Evolutionary conservation across 2,797 vertebrate species (phyloP), one percentile per base, ranked within the genome.

Genomic region (Threskiornis aethiopicus): DNA sequence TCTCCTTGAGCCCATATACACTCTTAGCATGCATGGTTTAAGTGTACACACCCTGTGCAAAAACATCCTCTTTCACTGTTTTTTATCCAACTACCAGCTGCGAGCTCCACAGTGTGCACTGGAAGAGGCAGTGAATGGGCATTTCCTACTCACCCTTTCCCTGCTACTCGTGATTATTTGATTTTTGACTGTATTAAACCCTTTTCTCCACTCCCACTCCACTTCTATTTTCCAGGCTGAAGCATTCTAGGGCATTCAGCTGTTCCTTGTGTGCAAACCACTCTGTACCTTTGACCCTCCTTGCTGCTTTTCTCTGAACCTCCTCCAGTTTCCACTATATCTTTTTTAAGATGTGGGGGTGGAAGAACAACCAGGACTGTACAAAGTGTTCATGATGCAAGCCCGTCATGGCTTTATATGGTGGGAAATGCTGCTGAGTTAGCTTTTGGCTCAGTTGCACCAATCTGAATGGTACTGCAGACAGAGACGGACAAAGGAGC

Each of bases 291-390:
- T 87, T 83, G 59, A 70, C 19, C 21, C 19, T 79, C 33, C 55
- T 79, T 70, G 51, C 13, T 84, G 55, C 31, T 77, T 92, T 94
- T 57, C 59, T 94, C 64, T 93, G 86, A 92, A 90, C 41, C 31
- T 83, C 47, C n/a, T 95, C 64, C 71, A 85, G 13, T 77, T 85
- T 91, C 51, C 75, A 57, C 35, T 79, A 4, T 33, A 47, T 73
- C 51, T 80, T 92, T 94, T 94, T 90, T 11, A 73, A 91, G 71
- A 72, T 70, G 59, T 73, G 64, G 66, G 70, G 17, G 78, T 85
- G 64, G 89, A 93, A 93, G 93, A 89, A 91, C 81, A 94, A 66
- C 67, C 44, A 66, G 80, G n/a, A 64, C n/a, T 35, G 75, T 73
- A 77, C 67, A 83, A 70, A 91, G 18, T 80, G 84, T 85, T 92